These are phyloP conservation scores for Cylindroiulus punctatus DNA, from an alignment of 2,888 invertebrate genomes.

Conservation along the genomic window DNA sequence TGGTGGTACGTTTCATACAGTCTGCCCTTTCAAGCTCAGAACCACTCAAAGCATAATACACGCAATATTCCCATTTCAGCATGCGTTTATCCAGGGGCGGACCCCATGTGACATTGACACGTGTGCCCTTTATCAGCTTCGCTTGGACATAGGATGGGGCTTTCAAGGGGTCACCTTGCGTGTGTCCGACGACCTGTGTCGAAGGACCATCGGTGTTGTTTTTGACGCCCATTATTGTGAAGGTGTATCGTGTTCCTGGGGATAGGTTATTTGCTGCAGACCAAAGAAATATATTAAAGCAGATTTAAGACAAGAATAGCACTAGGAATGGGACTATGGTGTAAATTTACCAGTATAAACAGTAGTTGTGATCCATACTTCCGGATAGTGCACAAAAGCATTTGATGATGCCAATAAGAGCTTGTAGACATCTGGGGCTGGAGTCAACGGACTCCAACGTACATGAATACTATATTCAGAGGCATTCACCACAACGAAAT, in stretches of 20 bases:
- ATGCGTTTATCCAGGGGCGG: constrained; percentile 72
- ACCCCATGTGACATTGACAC: constrained; percentile 75
- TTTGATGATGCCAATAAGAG: constrained; percentile 63
- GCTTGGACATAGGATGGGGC: constrained; percentile 59
- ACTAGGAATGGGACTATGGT: not conserved
- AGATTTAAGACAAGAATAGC: not conserved
- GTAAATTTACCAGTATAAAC: constrained; percentile 42
- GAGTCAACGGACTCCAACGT: constrained; percentile 72
- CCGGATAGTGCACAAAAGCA: constrained; percentile 1
- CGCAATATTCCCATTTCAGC: constrained; percentile 74
- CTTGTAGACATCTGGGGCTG: constrained; percentile 72
- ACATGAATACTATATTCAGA: constrained; percentile 71
- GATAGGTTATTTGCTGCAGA: constrained; percentile 71
- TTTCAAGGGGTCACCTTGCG: constrained; percentile 60
- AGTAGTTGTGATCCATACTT: constrained; percentile 21
- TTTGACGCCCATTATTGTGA: constrained; percentile 69
- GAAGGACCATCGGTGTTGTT: constrained; percentile 60
- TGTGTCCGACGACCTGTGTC: constrained; percentile 58
- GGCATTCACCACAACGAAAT: constrained; percentile 69
- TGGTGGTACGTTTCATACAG: constrained; percentile 66
- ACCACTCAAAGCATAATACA: constrained; percentile 75
- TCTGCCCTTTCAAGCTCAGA: constrained; percentile 68
- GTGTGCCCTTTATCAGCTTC: constrained; percentile 65
- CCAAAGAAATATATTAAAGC: constrained; percentile 50
- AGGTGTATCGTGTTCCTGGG: constrained; percentile 70